These are phyloP conservation scores for Micropoecilia bifurca DNA, from an alignment of 2,797 vertebrate genomes.

Conservation along the genomic window DNA sequence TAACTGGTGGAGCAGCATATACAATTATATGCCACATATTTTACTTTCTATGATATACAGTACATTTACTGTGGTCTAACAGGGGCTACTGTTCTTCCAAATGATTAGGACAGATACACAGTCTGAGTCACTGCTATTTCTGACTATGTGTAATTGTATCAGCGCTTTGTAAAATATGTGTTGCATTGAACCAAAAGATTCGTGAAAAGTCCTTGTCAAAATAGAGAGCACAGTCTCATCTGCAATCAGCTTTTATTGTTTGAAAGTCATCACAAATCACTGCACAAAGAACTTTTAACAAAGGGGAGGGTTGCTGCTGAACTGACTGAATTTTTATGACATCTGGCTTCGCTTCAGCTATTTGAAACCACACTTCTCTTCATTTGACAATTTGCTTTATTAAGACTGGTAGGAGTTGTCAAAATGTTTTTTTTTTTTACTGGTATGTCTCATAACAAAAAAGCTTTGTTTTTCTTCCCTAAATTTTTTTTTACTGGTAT, in stretches of 20 bases:
- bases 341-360: slow-evolving; percentile 21
- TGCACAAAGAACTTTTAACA: slow-evolving; percentile 24
- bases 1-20: slow-evolving; percentile 13
- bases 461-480: slow-evolving; percentile 29
- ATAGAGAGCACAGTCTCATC: not conserved
- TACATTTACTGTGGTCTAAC: slow-evolving; percentile 57
- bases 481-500: slow-evolving; percentile 7
- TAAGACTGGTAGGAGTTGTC: not conserved
- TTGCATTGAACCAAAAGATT: slow-evolving; percentile 23
- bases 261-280: slow-evolving; percentile 40
- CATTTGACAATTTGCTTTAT: slow-evolving; percentile 14
- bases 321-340: slow-evolving; percentile 30
- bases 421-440: slow-evolving; percentile 4
- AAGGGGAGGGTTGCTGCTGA: slow-evolving; percentile 2
- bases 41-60: slow-evolving; percentile 39
- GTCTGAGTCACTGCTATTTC: slow-evolving; percentile 44
- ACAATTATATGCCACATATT: slow-evolving; percentile 27
- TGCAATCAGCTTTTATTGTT: slow-evolving; percentile 43
- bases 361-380: slow-evolving; percentile 28
- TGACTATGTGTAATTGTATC: slow-evolving; percentile 42
- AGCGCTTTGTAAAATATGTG: slow-evolving; percentile 37
- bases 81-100: slow-evolving; percentile 59
- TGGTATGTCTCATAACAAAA: slow-evolving; percentile 21
- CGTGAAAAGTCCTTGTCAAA: slow-evolving; percentile 23
- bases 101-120: slow-evolving; percentile 66